Conservation (phyloP, 2,113 vertebrate species). For the Callopanchax toddi region DNA sequence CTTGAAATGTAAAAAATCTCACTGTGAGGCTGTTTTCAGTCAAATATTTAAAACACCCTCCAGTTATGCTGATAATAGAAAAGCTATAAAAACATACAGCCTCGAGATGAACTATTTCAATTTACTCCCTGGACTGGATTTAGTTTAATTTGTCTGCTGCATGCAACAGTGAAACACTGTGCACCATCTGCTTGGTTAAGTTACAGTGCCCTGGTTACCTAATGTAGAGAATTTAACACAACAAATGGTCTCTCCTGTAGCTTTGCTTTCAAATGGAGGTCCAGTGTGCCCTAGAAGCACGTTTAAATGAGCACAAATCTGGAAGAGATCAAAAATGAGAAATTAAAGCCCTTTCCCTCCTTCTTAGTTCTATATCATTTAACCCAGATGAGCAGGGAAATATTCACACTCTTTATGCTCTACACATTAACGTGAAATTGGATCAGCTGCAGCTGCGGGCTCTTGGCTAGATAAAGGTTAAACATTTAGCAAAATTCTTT, state of each 20-base stretch:
- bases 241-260: background rate
- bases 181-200: slow-evolving; percentile 25
- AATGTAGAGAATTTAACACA: too few relatives aligned
- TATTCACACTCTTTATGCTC: background rate
- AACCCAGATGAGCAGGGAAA: background rate
- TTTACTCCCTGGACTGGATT: slow-evolving; percentile 51
- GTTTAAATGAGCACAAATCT: slow-evolving; percentile 6
- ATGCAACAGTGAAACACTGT: slow-evolving; percentile 42
- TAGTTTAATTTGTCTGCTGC: slow-evolving; percentile 54
- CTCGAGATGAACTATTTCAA: slow-evolving; percentile 54
- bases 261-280: slow-evolving; percentile 27
- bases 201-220: slow-evolving; percentile 14
- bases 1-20: slow-evolving; percentile 5
- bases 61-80: slow-evolving; percentile 49
- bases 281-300: slow-evolving; percentile 40
- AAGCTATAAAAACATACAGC: slow-evolving; percentile 49
- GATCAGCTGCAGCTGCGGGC: background rate
- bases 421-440: background rate
- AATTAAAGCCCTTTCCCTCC: background rate
- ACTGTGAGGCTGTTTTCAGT: slow-evolving; percentile 21
- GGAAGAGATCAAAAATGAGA: background rate
- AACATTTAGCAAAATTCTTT: background rate
- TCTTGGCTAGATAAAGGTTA: slow-evolving; percentile 1
- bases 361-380: background rate
- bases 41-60: slow-evolving; percentile 49